These are phyloP conservation scores for Galleria mellonella DNA, from an alignment of 1,140 invertebrate genomes.

Conservation along the genomic window DNA sequence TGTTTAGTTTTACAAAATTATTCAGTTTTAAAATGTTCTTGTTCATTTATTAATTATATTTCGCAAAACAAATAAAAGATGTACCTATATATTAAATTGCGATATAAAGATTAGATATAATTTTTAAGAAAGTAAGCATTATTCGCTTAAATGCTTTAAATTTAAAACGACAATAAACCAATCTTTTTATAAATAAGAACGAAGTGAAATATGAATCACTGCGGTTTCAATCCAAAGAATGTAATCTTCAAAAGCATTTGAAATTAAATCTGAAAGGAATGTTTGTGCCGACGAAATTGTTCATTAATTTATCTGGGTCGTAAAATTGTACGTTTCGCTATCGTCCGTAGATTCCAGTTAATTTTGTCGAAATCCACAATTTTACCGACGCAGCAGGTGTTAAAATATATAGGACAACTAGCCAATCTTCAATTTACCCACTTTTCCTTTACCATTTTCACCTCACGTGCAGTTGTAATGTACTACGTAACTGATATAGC, in stretches of 20 bases:
- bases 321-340: constrained; percentile 23
- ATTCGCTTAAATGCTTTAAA: no score
- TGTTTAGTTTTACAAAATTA: no score
- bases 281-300: constrained; percentile 20
- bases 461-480: constrained; percentile 41
- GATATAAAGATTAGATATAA: no score
- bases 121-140: no score
- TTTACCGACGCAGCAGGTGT: constrained; percentile 23
- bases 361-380: constrained; percentile 30
- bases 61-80: no score
- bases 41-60: no score
- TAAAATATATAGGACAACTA: constrained; percentile 32
- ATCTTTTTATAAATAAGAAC: no score
- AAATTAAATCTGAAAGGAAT: constrained; percentile 19
- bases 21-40: no score
- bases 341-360: constrained; percentile 26
- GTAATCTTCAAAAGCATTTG: constrained; percentile 12
- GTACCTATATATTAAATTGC: no score
- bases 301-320: constrained; percentile 25
- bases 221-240: constrained; percentile 11
- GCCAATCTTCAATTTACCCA: constrained; percentile 31
- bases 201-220: constrained; percentile 6
- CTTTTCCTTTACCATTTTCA: constrained; percentile 26
- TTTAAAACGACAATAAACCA: no score
- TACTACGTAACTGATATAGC: constrained; percentile 33